Evolutionary conservation across 1,140 invertebrate species (phyloP).

Genomic region (Lepidurus couesii): DNA sequence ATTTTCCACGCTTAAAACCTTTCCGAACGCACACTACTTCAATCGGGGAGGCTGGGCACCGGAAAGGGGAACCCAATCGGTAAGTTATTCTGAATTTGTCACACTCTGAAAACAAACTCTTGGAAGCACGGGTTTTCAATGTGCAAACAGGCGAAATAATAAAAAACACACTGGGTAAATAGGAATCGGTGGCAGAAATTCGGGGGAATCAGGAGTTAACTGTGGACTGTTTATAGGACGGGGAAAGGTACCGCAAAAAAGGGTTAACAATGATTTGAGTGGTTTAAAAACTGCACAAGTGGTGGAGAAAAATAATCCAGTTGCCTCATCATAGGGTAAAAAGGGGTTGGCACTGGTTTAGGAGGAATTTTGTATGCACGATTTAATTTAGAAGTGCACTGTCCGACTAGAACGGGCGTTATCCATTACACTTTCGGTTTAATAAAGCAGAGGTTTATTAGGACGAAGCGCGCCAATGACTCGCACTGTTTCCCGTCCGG

Average conservation of each 20-base stretch:
- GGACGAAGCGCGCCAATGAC: background rate
- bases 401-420: constrained; percentile 7
- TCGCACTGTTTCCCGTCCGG: background rate
- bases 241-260: background rate
- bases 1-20: constrained; percentile 5
- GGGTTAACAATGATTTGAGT: background rate
- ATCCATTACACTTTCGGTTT: background rate
- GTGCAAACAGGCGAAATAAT: background rate
- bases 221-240: background rate
- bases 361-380: background rate
- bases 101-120: background rate
- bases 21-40: background rate
- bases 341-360: background rate
- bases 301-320: background rate
- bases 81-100: constrained; percentile 1
- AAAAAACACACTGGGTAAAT: background rate
- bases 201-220: background rate
- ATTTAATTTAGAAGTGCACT: background rate
- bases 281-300: background rate
- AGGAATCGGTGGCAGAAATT: background rate
- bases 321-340: background rate
- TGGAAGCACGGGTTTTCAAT: background rate
- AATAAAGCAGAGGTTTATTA: background rate
- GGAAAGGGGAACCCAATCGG: background rate
- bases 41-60: background rate